Base-by-base conservation (phyloP, 2,888 invertebrate species). In the Petrophora chlorosata region DNA sequence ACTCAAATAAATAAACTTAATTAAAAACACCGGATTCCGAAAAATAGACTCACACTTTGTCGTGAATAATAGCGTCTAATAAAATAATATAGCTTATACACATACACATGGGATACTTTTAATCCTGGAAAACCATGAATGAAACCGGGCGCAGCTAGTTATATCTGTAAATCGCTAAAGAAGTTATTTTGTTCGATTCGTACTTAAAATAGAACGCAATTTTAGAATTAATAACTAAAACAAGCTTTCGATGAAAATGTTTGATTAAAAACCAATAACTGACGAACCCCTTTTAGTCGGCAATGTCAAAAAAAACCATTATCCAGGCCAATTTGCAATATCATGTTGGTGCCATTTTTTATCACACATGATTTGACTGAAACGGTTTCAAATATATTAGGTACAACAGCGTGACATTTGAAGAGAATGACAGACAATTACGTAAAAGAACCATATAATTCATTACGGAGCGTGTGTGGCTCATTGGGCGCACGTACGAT, bases 301-400 rank as follows among this genome's bases (percentile, higher is more conserved):
- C 17, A 23, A 42, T 19, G 26, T 30, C 19, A 48, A 46, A 47
- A 47, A 38, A 39, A n/a, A n/a, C n/a, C 28, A 49, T 28, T 16
- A 33, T 16, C 39, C 28, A 14, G 13, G 34, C 42, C 56, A 49
- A 60, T 46, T 56, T 53, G 56, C 36, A 44, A 30, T 56, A 42
- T 49, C 49, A 56, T 56, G 38, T 26, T 17, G 36, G 4, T 22
- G 12, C 33, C 44, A 28, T 53, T 50, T 48, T 48, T 40, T 47
- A 33, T 40, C 16, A 48, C 28, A 33, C 40, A 32, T 53, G 30
- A 41, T 45, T 44, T 29, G 28, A 35, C 36, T 22, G 36, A 14
- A 45, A 29, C 32, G 38, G 33, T 45, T 50, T 38, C 17, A 40
- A 42, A 44, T 44, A 40, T 43, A 43, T 50, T 44, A 39, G 38